Conservation (phyloP, 2,888 invertebrate species). For the Malacosoma neustria region DNA sequence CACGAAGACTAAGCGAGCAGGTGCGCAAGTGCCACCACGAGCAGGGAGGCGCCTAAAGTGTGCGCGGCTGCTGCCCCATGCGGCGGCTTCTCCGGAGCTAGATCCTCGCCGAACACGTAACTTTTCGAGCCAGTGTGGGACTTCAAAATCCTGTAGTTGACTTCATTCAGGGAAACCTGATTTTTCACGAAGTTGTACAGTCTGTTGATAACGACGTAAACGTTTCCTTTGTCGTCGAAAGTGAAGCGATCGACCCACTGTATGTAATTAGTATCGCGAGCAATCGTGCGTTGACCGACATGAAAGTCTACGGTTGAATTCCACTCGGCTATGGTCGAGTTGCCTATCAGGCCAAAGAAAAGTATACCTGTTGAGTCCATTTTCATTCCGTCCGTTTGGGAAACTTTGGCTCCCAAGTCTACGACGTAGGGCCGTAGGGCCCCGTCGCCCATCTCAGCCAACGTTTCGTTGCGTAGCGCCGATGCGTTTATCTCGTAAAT, state of each 20-base stretch:
- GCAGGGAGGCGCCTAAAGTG: constrained; percentile 37
- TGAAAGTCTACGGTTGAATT: constrained; percentile 76
- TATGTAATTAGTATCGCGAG: constrained; percentile 78
- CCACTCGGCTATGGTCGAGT: constrained; percentile 82
- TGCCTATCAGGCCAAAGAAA: constrained; percentile 81
- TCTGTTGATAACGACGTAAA: constrained; percentile 80
- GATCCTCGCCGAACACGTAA: constrained; percentile 75
- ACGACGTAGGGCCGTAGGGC: constrained; percentile 63
- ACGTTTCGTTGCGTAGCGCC: constrained; percentile 71
- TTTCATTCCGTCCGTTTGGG: constrained; percentile 84
- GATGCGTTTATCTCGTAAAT: constrained; percentile 79
- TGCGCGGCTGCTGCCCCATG: constrained; percentile 38
- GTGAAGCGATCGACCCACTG: constrained; percentile 85
- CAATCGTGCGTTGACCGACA: constrained; percentile 77
- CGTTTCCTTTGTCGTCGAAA: constrained; percentile 78
- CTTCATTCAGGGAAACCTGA: constrained; percentile 70
- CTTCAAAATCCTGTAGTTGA: constrained; percentile 80
- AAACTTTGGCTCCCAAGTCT: constrained; percentile 77
- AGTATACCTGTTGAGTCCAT: constrained; percentile 81
- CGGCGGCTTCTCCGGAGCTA: constrained; percentile 18
- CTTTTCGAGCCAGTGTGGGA: constrained; percentile 76
- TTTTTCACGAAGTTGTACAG: constrained; percentile 79
- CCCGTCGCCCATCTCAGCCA: constrained; percentile 39
- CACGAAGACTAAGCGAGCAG: constrained; percentile 47
- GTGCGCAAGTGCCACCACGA: constrained; percentile 44